phyloP scores from a whole-genome alignment of 2,113 vertebrate species.

The Setophaga coronata region DNA sequence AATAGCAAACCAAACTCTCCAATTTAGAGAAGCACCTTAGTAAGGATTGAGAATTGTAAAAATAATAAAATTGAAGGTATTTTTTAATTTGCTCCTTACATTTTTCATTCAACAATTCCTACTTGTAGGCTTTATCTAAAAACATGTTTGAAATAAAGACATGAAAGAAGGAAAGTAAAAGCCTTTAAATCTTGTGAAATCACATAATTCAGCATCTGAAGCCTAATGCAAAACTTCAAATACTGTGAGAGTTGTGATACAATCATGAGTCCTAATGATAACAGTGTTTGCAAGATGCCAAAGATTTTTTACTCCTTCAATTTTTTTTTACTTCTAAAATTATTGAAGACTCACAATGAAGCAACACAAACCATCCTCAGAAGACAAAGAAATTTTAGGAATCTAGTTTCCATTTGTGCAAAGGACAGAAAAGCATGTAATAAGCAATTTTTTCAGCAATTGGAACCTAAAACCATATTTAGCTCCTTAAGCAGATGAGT shows the following conservation, averaged over 20 bases:
- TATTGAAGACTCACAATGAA: not conserved
- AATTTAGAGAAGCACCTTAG: not conserved
- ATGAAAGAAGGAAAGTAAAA: not conserved
- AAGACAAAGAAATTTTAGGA: not conserved
- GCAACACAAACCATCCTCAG: not conserved
- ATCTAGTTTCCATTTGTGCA: not conserved
- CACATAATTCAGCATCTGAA: not conserved
- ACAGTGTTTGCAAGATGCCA: not conserved
- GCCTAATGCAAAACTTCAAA: not conserved
- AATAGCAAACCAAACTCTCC: not conserved
- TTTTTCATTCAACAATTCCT: not conserved
- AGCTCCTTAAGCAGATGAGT: not conserved
- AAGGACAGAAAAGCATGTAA: not conserved
- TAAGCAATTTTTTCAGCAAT: not conserved
- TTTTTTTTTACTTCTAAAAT: not conserved
- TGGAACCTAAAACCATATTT: not conserved
- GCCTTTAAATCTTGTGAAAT: not conserved
- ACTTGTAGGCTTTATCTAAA: not conserved
- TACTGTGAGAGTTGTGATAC: not conserved
- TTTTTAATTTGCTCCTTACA: not conserved
- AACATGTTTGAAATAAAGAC: not conserved
- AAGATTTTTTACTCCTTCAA: not conserved
- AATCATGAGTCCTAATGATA: not conserved
- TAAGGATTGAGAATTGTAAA: not conserved
- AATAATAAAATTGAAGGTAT: fast-evolving